Base-by-base conservation (phyloP, 2,113 vertebrate genomes). In the Podocnemis expansa region DNA sequence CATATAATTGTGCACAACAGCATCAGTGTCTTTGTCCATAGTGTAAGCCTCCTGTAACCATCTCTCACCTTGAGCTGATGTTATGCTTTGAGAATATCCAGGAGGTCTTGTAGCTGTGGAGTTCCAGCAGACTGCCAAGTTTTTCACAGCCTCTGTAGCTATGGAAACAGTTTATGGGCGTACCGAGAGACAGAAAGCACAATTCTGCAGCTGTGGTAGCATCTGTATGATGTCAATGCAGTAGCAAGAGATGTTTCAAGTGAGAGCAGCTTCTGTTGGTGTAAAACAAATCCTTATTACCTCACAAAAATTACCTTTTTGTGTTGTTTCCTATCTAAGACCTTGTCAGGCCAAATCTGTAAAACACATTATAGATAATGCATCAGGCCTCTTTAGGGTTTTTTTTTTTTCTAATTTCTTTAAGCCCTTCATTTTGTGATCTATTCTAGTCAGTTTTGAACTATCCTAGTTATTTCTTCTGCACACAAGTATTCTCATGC, bases 311-410 rank as follows among this genome's bases (percentile, higher is more conserved):
- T 73, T 5, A 22, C 6, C n/a, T n/a, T 2, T 11, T 75, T 75
- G 79, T 31, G 9, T 2, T 45, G 54, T 10, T 82, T 75, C 19
- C 63, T 22, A 19, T 51, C 24, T 24, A 27, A 5, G 51, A 52
- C 43, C 80, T 91, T 84, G 4, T 49, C 55, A 75, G 70, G 51
- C 21, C 22, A 73, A 73, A 21, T 73, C 70, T 75, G 38, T 45
- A 73, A 70, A 60, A 49, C 0, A 0, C 25, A 31, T 11, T 75
- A 43, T 54, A 85, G 82, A 12, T 52, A 17, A 24, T 6, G 51
- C 45, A 31, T 67, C 0, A 0, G 25, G 31, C 25, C 16, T 51
- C 41, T 67, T 82, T 8, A 52, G 14, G 2, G 2, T 1, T 25
- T 7, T 51, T 2, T 1, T 25, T 7, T 51, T 90, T 90, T 41